Evolutionary conservation across 30 jellyfish, hydroid and myxozoan genomes (phyloP), one percentile per base, ranked within the genome.

Genomic region (Pseudorhiza aurosa): DNA sequence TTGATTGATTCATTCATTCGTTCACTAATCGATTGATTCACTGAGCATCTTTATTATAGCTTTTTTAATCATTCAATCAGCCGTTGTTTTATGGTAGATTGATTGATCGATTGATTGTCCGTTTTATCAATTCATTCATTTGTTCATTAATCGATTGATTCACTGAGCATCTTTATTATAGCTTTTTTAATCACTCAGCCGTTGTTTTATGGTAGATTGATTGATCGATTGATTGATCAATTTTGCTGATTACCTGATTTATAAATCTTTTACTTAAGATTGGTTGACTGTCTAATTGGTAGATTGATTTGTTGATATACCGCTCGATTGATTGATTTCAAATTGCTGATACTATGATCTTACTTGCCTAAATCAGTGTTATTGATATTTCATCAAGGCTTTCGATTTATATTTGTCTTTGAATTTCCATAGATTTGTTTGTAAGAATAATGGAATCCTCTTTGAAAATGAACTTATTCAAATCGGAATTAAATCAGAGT

Each of bases 401-500:
- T 4, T 46, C 6, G 19, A 3, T 46, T 4, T 12, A 11, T 2
- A 46, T 46, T 24, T 11, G 15, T 46, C 19, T 12, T 25, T 27
- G 0, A 59, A 15, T 40, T 33, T 37, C 42, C 37, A 1, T 58
- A 92, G 98, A 58, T 85, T 92, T 46, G 93, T 92, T 17, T 92
- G 96, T 83, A 92, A 92, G 59, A 92, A 81, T 59, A 92, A 92
- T 73, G 98, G 98, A n/a, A 87, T 92, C 12, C 45, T 92, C 37
- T 92, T 77, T 72, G 98, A 92, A 43, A 92, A 82, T 57, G 98
- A 92, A 50, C 28, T 92, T 32, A 84, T 92, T 18, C 98, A 92
- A 53, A 85, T 92, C 30, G 98, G 98, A 44, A 75, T 92, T 12
- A 92, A 92, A 53, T 92, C 98, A 40, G 98, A 92, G 24, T 92